Evolutionary conservation across 1,140 invertebrate genomes (phyloP).

Genomic region (Drosophila quadrilineata): DNA sequence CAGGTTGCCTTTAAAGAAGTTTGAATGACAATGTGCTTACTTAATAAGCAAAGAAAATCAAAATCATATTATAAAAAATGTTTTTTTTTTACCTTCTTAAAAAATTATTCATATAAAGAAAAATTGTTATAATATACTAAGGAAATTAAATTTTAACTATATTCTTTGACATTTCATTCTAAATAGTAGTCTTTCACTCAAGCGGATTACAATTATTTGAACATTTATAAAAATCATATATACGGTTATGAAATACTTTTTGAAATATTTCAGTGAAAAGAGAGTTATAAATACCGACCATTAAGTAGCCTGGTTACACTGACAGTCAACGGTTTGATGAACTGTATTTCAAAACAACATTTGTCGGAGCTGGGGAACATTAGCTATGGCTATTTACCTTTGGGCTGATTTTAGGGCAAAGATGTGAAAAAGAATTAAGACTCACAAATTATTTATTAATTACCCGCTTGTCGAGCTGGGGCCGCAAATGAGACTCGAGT

Average conservation of each 20-base stretch:
- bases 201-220: background rate
- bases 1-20: too few species aligned
- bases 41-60: too few species aligned
- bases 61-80: too few species aligned
- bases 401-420: conserved; percentile 44
- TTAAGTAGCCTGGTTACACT: conserved; percentile 4
- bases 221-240: background rate
- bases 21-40: too few species aligned
- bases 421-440: conserved; percentile 56
- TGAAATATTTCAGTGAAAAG: conserved; percentile 12
- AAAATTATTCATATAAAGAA: too few species aligned
- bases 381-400: conserved; percentile 67
- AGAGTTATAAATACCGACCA: conserved; percentile 45
- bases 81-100: too few species aligned
- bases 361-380: conserved; percentile 21
- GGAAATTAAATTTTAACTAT: too few species aligned
- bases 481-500: conserved; percentile 14
- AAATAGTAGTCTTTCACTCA: too few species aligned
- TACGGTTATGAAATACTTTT: conserved; percentile 4
- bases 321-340: conserved; percentile 58
- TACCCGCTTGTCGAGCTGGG: conserved; percentile 31
- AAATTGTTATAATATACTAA: too few species aligned
- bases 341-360: conserved; percentile 32
- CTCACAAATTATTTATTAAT: conserved; percentile 77
- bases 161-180: too few species aligned